Conservation (phyloP, 2,113 vertebrate genomes). For the Strigops habroptila region DNA sequence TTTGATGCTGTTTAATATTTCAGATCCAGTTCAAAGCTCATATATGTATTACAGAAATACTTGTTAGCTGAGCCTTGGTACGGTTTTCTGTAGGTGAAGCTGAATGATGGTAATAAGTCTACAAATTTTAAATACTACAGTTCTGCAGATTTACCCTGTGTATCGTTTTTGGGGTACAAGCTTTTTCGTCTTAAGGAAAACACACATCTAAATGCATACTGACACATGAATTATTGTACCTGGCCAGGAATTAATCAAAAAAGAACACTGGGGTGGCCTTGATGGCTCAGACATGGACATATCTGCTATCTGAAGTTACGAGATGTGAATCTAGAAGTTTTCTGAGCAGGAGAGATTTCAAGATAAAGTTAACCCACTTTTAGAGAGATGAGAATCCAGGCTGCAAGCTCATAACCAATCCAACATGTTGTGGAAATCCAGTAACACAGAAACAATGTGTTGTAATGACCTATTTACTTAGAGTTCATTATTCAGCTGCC, state of each 20-base stretch:
- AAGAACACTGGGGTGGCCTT: background rate
- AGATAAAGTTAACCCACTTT: background rate
- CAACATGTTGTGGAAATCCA: background rate
- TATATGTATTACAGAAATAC: background rate
- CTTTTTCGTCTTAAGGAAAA: background rate
- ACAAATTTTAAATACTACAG: background rate
- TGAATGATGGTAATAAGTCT: background rate
- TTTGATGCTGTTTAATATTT: background rate
- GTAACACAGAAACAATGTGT: constrained; percentile 47
- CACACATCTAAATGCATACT: background rate
- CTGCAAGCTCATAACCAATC: background rate
- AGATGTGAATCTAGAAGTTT: background rate
- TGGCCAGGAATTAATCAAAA: background rate
- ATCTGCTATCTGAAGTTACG: background rate
- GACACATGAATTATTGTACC: background rate
- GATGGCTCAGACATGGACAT: background rate
- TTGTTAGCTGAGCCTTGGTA: background rate
- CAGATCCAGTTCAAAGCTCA: background rate
- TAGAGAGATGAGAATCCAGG: background rate
- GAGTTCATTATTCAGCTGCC: constrained; percentile 62
- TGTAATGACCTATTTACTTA: constrained; percentile 40
- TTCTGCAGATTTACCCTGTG: background rate
- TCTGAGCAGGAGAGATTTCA: background rate
- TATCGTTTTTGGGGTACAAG: background rate
- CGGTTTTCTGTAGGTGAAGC: background rate